Evolutionary conservation across 2,113 vertebrate genomes (phyloP).

Genomic region (Trochalopteron elliotii): DNA sequence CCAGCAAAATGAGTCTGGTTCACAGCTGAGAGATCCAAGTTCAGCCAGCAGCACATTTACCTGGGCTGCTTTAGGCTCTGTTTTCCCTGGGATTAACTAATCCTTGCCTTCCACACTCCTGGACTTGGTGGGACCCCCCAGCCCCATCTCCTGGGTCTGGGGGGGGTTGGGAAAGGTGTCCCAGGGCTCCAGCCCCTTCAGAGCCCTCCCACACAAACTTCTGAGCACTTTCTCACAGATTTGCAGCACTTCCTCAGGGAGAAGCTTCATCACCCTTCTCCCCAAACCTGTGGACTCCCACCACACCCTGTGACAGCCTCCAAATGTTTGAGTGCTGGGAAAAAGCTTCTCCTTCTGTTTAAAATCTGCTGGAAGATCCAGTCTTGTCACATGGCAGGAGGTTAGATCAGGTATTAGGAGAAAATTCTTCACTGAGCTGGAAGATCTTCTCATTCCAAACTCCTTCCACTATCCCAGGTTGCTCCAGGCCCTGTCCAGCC

Average conservation of each 20-base stretch:
- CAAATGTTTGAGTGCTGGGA: rapidly evolving
- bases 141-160: neutral
- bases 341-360: neutral
- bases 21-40: rapidly evolving
- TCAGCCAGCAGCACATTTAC: neutral
- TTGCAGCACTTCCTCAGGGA: neutral
- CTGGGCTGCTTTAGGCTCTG: neutral
- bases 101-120: rapidly evolving
- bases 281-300: neutral
- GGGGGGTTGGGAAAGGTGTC: neutral
- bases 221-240: neutral
- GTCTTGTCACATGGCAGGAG: rapidly evolving
- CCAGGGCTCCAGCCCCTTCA: neutral
- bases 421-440: too few relatives aligned
- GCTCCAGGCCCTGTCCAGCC: neutral
- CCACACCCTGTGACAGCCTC: neutral
- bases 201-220: neutral
- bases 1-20: neutral
- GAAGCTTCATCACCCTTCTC: neutral
- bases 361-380: neutral
- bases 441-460: neutral
- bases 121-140: neutral
- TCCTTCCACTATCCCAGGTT: neutral
- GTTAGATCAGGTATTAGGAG: neutral
- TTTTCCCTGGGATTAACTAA: neutral